phyloP scores from a whole-genome alignment of 2,113 vertebrate genomes.

The Pterocles burchelli region DNA sequence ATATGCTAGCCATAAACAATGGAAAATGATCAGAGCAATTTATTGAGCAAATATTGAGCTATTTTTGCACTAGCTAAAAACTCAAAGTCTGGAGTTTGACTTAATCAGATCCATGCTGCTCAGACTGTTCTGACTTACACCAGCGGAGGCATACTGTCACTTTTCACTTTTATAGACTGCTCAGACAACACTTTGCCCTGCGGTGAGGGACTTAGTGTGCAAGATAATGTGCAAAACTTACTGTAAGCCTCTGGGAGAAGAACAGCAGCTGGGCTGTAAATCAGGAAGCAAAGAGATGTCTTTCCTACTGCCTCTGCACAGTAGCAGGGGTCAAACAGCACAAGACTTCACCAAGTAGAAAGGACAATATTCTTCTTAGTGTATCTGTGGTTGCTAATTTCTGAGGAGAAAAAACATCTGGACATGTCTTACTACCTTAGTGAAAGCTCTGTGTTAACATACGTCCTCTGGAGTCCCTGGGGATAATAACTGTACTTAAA shows the following conservation, averaged over 20 bases:
- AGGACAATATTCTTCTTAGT: not conserved
- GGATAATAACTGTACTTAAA: not conserved
- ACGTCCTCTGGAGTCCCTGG: not conserved
- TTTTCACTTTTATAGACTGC: not conserved
- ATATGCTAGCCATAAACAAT: not conserved
- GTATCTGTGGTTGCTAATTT: not conserved
- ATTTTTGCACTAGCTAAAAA: not conserved
- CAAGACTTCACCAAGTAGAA: not conserved
- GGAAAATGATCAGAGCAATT: not conserved
- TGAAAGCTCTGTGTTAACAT: not conserved
- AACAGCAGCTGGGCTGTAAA: rapidly evolving
- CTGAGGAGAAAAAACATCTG: not conserved
- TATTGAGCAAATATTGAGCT: not conserved
- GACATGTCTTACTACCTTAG: not conserved
- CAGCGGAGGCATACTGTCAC: not conserved
- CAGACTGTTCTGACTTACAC: not conserved
- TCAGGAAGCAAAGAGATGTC: not conserved
- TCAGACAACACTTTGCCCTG: not conserved
- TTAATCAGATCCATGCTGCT: not conserved
- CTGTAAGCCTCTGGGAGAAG: not conserved
- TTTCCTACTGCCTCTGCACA: not conserved
- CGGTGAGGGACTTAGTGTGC: not conserved
- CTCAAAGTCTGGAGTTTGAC: not conserved
- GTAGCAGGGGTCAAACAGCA: not conserved
- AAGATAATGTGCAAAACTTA: not conserved